Conservation (phyloP, 1,140 invertebrate genomes). For the Drosophila mayri region DNA sequence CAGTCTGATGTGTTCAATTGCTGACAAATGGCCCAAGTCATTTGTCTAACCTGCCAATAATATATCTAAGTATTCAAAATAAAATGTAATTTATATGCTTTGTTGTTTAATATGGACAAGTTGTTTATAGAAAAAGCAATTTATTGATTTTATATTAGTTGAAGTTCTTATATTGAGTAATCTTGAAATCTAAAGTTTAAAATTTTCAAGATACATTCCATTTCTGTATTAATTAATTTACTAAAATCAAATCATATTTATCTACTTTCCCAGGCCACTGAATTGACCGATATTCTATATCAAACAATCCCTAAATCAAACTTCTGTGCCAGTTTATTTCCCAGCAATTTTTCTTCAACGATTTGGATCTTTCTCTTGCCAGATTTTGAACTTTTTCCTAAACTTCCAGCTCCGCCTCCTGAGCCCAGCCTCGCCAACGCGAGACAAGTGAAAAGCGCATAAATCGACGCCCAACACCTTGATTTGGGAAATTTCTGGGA, state of each 20-base stretch:
- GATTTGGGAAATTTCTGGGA: too few relatives aligned
- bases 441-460: too few relatives aligned
- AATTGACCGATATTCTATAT: conserved; percentile 8
- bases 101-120: not conserved
- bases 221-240: not conserved
- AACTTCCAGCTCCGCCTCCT: conserved; percentile 28
- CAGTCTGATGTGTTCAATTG: conserved; percentile 40
- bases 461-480: too few relatives aligned
- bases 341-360: conserved; percentile 33
- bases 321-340: conserved; percentile 19
- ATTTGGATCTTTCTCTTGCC: conserved; percentile 33
- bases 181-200: too few relatives aligned
- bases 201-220: not conserved
- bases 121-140: not conserved
- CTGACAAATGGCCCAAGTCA: conserved; percentile 39
- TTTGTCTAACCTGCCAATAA: conserved; percentile 36
- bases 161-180: not conserved
- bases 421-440: too few relatives aligned
- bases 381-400: conserved; percentile 41
- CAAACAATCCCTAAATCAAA: conserved; percentile 6
- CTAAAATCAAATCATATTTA: not conserved
- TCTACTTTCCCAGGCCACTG: conserved; percentile 6
- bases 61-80: conserved; percentile 7
- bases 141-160: not conserved
- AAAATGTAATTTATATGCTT: conserved; percentile 5